Conservation (phyloP, 2,888 invertebrate species). For the Ecliptopera silaceata region DNA sequence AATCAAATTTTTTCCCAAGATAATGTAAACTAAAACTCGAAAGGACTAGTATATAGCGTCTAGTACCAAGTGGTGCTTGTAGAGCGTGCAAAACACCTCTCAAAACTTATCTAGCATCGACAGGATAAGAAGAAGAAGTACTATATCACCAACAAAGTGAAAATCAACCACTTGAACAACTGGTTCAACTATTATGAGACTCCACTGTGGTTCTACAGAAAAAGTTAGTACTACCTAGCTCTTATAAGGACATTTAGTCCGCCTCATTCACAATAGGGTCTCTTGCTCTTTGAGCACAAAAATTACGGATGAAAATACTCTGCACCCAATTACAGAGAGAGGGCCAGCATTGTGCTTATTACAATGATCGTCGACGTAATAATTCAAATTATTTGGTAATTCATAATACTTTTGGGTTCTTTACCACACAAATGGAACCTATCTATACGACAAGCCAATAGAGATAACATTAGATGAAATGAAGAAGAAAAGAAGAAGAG, state of each 20-base stretch:
- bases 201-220: conserved; percentile 31
- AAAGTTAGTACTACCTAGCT: conserved; percentile 25
- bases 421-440: not conserved
- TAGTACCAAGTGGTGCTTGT: too few species aligned
- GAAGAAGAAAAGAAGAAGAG: too few species aligned
- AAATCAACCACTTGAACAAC: not conserved
- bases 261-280: conserved; percentile 28
- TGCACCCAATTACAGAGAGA: conserved; percentile 27
- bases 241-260: conserved; percentile 25
- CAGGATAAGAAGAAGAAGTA: too few species aligned
- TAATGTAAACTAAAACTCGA: too few species aligned
- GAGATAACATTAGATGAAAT: too few species aligned
- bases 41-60: too few species aligned
- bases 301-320: conserved; percentile 29
- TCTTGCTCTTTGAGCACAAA: conserved; percentile 28
- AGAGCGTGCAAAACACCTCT: too few species aligned
- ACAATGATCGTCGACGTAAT: conserved; percentile 4
- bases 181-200: not conserved
- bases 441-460: too few species aligned
- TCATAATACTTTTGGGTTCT: not conserved
- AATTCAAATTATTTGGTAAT: not conserved
- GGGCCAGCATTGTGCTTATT: conserved; percentile 17
- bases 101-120: not conserved
- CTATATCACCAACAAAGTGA: too few species aligned
- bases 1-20: too few species aligned